A percentile compares a stretch with the other conserved stretches of the same genome.
Evolutionary conservation across 2,113 vertebrate species (phyloP).

Genomic region (Semnopithecus entellus): DNA sequence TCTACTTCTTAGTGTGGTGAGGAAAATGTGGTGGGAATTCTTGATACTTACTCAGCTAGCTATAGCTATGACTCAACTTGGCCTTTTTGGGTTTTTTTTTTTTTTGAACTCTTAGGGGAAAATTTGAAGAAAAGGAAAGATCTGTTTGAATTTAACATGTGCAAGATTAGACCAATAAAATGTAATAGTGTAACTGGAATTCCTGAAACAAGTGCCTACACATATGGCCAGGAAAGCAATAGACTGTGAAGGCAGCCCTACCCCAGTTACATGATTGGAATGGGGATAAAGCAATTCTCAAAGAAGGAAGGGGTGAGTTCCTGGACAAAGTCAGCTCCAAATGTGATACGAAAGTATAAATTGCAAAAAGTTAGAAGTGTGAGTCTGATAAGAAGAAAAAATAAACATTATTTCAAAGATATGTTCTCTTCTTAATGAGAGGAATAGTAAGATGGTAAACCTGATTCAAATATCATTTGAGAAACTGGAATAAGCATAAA

Average conservation of each 20-base stretch:
- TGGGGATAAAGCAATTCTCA: background rate
- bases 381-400: background rate
- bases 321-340: background rate
- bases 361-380: background rate
- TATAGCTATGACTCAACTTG: background rate
- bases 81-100: background rate
- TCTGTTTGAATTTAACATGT: background rate
- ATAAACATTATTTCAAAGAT: background rate
- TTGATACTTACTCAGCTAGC: background rate
- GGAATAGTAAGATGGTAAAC: background rate
- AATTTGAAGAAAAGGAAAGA: background rate
- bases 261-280: accelerated
- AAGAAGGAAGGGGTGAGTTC: background rate
- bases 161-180: background rate
- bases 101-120: background rate
- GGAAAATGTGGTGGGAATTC: background rate
- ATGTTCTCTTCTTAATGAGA: background rate
- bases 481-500: background rate
- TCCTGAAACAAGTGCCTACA: background rate
- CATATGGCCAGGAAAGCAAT: background rate
- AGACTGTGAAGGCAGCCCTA: background rate
- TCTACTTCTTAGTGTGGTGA: background rate
- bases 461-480: background rate
- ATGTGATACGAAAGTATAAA: background rate
- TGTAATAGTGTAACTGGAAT: background rate